A percentile compares a stretch with the other conserved stretches of the same genome.
phyloP scores from a whole-genome alignment of 2,113 vertebrate species.

The Coregonus clupeaformis region DNA sequence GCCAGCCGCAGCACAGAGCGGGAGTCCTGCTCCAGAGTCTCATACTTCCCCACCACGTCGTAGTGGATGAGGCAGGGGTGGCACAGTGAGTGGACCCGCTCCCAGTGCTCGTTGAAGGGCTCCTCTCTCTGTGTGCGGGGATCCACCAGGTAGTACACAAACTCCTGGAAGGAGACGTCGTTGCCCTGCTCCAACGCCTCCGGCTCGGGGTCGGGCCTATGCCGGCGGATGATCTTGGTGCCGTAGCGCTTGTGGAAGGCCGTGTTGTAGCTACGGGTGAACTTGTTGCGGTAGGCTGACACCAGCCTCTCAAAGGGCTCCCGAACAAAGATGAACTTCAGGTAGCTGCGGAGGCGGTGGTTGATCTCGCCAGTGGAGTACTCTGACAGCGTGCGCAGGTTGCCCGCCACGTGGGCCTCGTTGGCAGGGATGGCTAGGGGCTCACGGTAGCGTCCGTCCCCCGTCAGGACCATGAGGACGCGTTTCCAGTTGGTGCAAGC shows the following conservation, averaged over 20 bases:
- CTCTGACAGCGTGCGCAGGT: constrained; percentile 86
- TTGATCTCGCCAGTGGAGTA: constrained; percentile 86
- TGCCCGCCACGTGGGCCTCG: constrained; percentile 83
- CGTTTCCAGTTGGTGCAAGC: constrained; percentile 98
- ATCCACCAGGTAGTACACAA: constrained; percentile 90
- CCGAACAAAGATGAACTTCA: constrained; percentile 92
- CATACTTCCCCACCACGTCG: constrained; percentile 91
- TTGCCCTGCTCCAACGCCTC: constrained; percentile 79
- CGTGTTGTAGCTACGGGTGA: constrained; percentile 87
- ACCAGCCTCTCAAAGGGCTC: constrained; percentile 93
- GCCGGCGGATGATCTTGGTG: constrained; percentile 85
- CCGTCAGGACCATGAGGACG: constrained; percentile 88
- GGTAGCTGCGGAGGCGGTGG: constrained; percentile 86
- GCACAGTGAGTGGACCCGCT: constrained; percentile 89
- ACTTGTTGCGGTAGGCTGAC: constrained; percentile 92
- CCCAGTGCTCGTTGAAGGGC: constrained; percentile 96
- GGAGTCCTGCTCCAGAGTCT: constrained; percentile 86
- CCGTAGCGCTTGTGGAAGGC: constrained; percentile 92
- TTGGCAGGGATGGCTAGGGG: constrained; percentile 86
- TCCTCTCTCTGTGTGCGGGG: constrained; percentile 84
- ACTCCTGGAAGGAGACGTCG: constrained; percentile 88
- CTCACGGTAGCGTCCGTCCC: constrained; percentile 77
- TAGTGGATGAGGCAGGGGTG: constrained; percentile 93
- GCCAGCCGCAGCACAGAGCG: constrained; percentile 81
- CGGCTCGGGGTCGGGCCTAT: constrained; percentile 73